These are phyloP conservation scores for Agriopis leucophaearia DNA, from an alignment of 2,888 invertebrate genomes.

Conservation along the genomic window DNA sequence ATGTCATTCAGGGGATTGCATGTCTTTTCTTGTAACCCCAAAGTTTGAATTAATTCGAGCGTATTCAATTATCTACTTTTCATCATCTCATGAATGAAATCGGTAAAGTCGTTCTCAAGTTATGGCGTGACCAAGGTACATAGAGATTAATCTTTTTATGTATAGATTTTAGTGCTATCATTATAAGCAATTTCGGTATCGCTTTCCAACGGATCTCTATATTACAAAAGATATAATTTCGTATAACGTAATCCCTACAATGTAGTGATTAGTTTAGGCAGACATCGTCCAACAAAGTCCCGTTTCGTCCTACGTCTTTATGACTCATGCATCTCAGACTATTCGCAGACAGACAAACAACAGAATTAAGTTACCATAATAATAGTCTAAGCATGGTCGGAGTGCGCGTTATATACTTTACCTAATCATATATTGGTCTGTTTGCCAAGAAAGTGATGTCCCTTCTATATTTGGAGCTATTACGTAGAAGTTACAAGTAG, in stretches of 20 bases:
- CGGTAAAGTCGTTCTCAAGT: too few relatives aligned
- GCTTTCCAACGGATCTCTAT: background rate
- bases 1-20: too few relatives aligned
- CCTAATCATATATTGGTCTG: constrained; percentile 12
- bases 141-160: too few relatives aligned
- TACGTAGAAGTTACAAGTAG: background rate
- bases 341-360: constrained; percentile 70
- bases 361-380: constrained; percentile 40
- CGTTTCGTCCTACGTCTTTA: constrained; percentile 66
- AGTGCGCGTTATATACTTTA: constrained; percentile 25
- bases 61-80: too few relatives aligned
- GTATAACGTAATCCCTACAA: constrained; percentile 19
- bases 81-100: too few relatives aligned
- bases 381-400: constrained; percentile 31
- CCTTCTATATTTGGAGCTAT: background rate
- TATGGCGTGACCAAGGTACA: too few relatives aligned
- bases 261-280: constrained; percentile 34
- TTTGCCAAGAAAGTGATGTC: constrained; percentile 17
- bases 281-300: constrained; percentile 45
- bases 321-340: constrained; percentile 75
- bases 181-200: background rate
- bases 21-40: too few relatives aligned
- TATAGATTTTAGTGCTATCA: background rate
- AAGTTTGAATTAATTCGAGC: too few relatives aligned
- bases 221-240: constrained; percentile 10